Conservation (phyloP, 2,888 invertebrate genomes). For the Esperia sulphurella region DNA sequence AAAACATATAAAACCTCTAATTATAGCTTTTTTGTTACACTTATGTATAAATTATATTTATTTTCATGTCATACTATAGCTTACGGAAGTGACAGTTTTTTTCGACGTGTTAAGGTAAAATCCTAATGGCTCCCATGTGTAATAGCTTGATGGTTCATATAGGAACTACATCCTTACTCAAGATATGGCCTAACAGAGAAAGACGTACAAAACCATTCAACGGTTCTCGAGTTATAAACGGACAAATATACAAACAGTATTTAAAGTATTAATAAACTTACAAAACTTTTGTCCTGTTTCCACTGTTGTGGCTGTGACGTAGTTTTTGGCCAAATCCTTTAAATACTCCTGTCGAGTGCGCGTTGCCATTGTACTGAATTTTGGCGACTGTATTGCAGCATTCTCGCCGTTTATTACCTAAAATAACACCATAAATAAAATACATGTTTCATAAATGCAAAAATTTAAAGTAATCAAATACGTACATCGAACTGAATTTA, state of each 20-base stretch:
- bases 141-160: too few relatives aligned
- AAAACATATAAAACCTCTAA: constrained; percentile 23
- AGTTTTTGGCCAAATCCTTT: constrained; percentile 93
- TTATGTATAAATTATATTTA: background rate
- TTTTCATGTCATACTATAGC: too few relatives aligned
- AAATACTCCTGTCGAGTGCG: constrained; percentile 96
- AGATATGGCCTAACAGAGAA: too few relatives aligned
- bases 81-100: too few relatives aligned
- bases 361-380: constrained; percentile 98
- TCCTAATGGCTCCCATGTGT: too few relatives aligned
- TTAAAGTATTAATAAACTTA: constrained; percentile 65
- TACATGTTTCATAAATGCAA: background rate
- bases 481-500: background rate
- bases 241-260: too few relatives aligned
- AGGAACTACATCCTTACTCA: too few relatives aligned
- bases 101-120: too few relatives aligned
- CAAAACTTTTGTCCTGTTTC: constrained; percentile 93
- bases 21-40: too few relatives aligned
- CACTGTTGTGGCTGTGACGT: constrained; percentile 87
- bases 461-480: background rate
- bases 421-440: constrained; percentile 9
- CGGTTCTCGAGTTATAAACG: too few relatives aligned
- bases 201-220: too few relatives aligned
- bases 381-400: constrained; percentile 96
- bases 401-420: constrained; percentile 96